Percentiles rank a stretch among this genome's conserved stretches.
Conservation (phyloP, 2,797 vertebrate genomes). For the Dromococcyx pavoninus region DNA sequence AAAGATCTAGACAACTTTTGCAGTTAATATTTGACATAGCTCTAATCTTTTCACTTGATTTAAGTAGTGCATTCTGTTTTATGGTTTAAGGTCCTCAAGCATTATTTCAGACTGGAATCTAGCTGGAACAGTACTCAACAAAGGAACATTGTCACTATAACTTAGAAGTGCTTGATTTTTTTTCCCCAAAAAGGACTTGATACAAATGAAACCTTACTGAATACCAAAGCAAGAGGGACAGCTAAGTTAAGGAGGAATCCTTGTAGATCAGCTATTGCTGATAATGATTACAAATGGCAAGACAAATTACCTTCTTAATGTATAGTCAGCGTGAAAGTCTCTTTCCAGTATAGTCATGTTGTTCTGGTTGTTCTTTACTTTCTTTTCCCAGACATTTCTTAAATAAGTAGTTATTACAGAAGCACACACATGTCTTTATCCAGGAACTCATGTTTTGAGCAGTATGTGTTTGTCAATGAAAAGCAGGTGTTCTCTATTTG, state of each 20-base stretch:
- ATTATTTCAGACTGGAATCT: background rate
- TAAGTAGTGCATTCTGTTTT: background rate
- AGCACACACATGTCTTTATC: background rate
- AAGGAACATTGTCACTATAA: background rate
- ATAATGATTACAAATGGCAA: background rate
- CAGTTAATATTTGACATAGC: background rate
- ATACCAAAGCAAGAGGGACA: background rate
- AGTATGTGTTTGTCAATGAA: constrained; percentile 20
- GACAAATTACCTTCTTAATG: background rate
- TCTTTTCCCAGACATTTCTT: constrained; percentile 13
- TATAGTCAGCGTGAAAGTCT: background rate
- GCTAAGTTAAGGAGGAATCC: background rate
- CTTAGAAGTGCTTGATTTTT: background rate
- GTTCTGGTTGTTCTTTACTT: background rate
- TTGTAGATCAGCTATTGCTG: background rate
- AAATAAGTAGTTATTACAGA: background rate
- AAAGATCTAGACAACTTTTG: background rate
- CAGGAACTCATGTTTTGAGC: background rate
- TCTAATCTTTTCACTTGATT: background rate
- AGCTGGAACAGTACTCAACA: background rate
- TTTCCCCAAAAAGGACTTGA: background rate
- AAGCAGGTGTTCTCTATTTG: constrained; percentile 54
- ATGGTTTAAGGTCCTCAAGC: background rate
- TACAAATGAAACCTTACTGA: background rate
- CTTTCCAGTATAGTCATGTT: background rate